These are phyloP conservation scores for Drosophila multiciliata DNA, from an alignment of 2,888 invertebrate genomes.

Conservation along the genomic window DNA sequence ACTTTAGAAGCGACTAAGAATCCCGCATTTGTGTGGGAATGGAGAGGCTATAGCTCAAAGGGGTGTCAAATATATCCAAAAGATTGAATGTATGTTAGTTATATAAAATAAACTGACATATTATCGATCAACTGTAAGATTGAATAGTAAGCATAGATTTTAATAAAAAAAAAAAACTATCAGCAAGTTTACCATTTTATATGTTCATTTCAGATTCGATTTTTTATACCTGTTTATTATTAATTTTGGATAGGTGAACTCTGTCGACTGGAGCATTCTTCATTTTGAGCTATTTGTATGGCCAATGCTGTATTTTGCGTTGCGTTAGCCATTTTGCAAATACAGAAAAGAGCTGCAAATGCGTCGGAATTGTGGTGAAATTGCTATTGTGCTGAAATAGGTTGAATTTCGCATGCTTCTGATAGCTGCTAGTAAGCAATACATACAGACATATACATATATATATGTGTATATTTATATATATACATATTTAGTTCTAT, in stretches of 20 bases:
- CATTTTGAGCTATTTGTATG: not conserved
- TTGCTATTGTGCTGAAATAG: not conserved
- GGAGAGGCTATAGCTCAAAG: not conserved
- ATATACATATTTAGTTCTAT: not conserved
- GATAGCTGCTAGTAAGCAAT: not conserved
- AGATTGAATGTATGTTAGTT: not conserved
- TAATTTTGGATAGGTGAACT: accelerated
- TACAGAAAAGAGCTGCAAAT: not conserved
- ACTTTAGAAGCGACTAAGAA: not conserved
- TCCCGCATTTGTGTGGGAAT: not conserved
- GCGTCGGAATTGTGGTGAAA: not conserved
- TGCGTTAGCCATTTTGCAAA: constrained; percentile 3
- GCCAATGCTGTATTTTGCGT: not conserved
- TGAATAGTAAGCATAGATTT: not conserved
- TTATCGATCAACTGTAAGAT: not conserved
- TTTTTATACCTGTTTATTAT: not conserved
- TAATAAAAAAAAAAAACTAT: not conserved
- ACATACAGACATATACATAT: not conserved
- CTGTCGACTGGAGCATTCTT: not conserved
- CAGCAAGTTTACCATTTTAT: not conserved
- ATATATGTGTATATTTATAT: not conserved
- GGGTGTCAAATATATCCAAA: not conserved
- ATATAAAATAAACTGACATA: not conserved
- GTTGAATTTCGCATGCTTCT: not conserved
- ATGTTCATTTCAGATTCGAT: not conserved